These are phyloP conservation scores for Kryphioiulus occultus DNA, from an alignment of 2,888 invertebrate species.

Conservation along the genomic window DNA sequence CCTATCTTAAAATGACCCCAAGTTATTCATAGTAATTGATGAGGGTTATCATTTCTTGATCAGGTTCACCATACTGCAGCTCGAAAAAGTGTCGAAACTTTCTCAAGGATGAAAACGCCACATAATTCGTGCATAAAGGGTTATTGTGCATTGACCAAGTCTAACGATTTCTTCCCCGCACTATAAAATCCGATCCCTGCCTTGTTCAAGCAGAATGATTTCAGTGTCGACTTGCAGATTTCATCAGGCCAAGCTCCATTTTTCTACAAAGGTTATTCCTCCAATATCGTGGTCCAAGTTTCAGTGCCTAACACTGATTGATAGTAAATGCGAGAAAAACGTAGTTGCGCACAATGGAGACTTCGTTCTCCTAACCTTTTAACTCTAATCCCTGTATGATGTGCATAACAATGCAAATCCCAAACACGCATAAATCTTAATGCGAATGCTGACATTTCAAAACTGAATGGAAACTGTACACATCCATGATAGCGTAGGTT, in stretches of 20 bases:
- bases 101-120: background rate
- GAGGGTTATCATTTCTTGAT: background rate
- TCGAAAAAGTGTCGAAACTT: background rate
- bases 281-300: background rate
- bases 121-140: background rate
- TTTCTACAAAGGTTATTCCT: background rate
- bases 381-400: background rate
- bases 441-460: background rate
- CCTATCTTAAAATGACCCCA: background rate
- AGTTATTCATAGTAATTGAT: background rate
- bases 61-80: background rate
- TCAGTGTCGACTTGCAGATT: background rate
- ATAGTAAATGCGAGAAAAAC: background rate
- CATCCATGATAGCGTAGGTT: background rate
- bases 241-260: background rate
- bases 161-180: background rate
- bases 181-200: background rate
- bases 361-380: background rate
- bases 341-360: background rate
- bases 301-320: background rate
- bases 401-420: background rate
- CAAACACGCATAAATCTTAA: background rate
- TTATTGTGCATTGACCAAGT: background rate
- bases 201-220: background rate
- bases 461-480: background rate